Conservation (phyloP, 2,888 invertebrate genomes). For the Choreutis nemorana region DNA sequence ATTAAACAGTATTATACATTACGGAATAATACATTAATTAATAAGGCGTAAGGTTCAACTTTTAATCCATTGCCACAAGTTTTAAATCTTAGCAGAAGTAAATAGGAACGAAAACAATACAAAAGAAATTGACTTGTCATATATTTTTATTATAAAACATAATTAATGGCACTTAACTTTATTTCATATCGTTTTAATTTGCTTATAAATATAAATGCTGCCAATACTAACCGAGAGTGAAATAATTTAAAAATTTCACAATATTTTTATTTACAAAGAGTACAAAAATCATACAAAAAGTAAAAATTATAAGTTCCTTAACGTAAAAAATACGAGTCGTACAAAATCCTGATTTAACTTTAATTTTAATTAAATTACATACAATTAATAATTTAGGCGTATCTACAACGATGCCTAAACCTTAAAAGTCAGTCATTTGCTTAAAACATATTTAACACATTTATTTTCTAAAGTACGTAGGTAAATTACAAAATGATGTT, state of each 20-base stretch:
- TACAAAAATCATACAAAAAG: slow-evolving; percentile 1
- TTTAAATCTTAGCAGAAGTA: too few species aligned
- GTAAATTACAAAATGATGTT: too few species aligned
- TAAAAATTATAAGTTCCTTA: not conserved
- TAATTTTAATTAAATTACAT: slow-evolving; percentile 34
- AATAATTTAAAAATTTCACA: slow-evolving; percentile 3
- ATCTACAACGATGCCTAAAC: slow-evolving; percentile 43
- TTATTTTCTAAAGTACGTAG: slow-evolving; percentile 3
- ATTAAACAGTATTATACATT: too few species aligned
- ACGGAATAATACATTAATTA: too few species aligned
- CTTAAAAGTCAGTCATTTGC: slow-evolving; percentile 55
- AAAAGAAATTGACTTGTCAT: not conserved
- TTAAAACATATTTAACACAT: slow-evolving; percentile 34
- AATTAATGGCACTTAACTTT: slow-evolving; percentile 25
- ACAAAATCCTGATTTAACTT: slow-evolving; percentile 14
- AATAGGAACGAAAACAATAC: too few species aligned
- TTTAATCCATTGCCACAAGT: too few species aligned
- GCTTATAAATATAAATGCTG: slow-evolving; percentile 18
- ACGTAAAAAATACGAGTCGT: slow-evolving; percentile 7
- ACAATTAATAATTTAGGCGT: slow-evolving; percentile 41
- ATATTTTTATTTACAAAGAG: not conserved
- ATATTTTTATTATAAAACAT: slow-evolving; percentile 1
- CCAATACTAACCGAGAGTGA: slow-evolving; percentile 13
- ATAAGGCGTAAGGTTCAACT: too few species aligned
- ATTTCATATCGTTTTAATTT: slow-evolving; percentile 13